Evolutionary conservation across 2,888 invertebrate genomes (phyloP).

Genomic region (Adineta ricciae): DNA sequence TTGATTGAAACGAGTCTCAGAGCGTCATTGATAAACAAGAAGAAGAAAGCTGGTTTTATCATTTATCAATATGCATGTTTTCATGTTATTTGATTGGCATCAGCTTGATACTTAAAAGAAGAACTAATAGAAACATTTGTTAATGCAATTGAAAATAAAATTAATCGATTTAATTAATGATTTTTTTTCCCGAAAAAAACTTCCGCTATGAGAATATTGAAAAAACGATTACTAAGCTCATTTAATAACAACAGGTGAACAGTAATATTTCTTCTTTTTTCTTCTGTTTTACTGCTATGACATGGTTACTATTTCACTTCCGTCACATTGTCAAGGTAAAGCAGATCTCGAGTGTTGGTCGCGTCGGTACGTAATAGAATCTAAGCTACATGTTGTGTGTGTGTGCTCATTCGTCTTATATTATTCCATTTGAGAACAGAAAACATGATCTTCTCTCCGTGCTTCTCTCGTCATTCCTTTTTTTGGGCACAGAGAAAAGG

Average conservation of each 20-base stretch:
- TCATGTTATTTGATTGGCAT: background rate
- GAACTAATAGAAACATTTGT: background rate
- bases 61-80: background rate
- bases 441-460: constrained; percentile 9
- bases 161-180: background rate
- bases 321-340: background rate
- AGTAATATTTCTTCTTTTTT: background rate
- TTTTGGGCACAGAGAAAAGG: background rate
- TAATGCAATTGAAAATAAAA: too few relatives aligned
- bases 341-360: background rate
- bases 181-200: background rate
- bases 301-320: background rate
- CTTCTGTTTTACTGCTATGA: background rate
- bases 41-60: background rate
- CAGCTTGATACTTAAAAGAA: background rate
- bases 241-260: background rate
- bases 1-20: background rate
- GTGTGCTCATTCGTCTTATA: background rate
- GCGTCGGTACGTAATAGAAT: background rate
- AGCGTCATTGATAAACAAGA: background rate
- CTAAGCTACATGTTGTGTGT: background rate
- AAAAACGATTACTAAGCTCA: background rate
- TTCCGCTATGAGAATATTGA: background rate
- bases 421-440: background rate
- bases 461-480: background rate